Evolutionary conservation across 2,797 vertebrate genomes (phyloP).

Genomic region (Momotus momota): DNA sequence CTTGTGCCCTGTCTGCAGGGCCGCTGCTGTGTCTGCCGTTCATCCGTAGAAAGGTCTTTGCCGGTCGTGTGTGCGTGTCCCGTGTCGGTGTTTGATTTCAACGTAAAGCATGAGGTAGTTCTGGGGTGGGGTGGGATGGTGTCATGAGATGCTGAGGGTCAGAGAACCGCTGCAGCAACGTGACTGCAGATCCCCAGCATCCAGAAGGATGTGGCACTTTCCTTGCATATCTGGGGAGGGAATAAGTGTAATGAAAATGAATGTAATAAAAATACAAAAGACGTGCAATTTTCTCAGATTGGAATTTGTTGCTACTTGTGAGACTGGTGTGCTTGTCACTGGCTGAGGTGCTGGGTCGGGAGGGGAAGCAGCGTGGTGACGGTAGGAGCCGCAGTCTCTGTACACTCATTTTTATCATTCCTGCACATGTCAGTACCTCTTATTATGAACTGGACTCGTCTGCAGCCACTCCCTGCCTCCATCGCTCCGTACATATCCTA

Average conservation of each 20-base stretch:
- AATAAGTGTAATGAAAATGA: slow-evolving; percentile 56
- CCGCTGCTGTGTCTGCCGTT: slow-evolving; percentile 1
- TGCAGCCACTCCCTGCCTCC: not conserved
- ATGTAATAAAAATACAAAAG: slow-evolving; percentile 66
- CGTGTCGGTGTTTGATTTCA: slow-evolving; percentile 50
- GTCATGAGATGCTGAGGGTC: not conserved
- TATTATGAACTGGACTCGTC: not conserved
- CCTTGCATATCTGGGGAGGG: not conserved
- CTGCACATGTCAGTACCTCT: not conserved
- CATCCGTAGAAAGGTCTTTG: slow-evolving; percentile 38
- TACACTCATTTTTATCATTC: not conserved
- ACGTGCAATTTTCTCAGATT: not conserved
- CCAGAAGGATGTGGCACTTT: not conserved
- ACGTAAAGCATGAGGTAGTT: slow-evolving; percentile 72
- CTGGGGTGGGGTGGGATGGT: not conserved
- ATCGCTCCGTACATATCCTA: fast-evolving
- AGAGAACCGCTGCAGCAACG: not conserved
- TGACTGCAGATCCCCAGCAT: not conserved
- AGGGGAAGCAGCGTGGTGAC: not conserved
- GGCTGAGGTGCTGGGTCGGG: not conserved
- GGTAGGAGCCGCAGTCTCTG: not conserved
- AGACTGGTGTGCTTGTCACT: not conserved
- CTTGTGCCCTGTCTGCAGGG: slow-evolving; percentile 21
- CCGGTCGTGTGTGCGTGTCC: slow-evolving; percentile 34
- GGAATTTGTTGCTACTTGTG: not conserved